Base-by-base conservation (phyloP, 2,113 vertebrate species). In the Nycticorax nycticorax region DNA sequence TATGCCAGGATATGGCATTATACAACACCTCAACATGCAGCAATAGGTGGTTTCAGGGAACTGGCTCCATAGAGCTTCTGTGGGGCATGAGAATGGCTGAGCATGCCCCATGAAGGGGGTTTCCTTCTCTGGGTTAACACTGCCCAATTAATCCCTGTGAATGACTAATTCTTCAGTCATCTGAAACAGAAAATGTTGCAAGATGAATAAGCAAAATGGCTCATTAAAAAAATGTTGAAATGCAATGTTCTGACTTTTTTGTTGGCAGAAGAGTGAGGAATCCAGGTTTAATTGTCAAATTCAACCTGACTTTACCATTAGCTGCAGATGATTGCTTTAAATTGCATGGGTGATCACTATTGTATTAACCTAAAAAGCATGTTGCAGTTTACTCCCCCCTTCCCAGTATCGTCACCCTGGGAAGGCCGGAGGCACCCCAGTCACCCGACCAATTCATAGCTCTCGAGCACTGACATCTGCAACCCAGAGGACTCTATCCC, bases 21-120 rank as follows among this genome's bases (percentile, higher is more conserved):
- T 15, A 6, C 15, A 59, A 6, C 48, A 22, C 66, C 39, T 52
- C 68, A n/a, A 21, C 10, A 30, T 0, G 1, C 41, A 92, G 24
- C 0, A 3, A 3, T 26, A 3, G 0, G 8, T 48, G 45, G 0
- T 62, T 89, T 59, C 3, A 7, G 33, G 28, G 21, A 37, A 3
- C 0, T 85, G 47, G 17, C 16, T 27, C 21, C 7, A 8, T 3
- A 26, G 13, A 12, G 2, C 17, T 41, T 18, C 53, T 47, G 1
- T n/a, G 35, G 23, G 19, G 1, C 8, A 8, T 20, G 45, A 53
- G 27, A 83, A 66, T 6, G 24, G 6, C 14, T 50, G 47, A 85
- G 50, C 0, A 1, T 47, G 15, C 20, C 8, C 28, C 72, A 17
- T 27, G 22, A 85, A 35, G 6, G 11, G 8, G 3, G 5, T 11